phyloP scores from a whole-genome alignment of 2,113 vertebrate species.

The Dasyornis broadbenti region DNA sequence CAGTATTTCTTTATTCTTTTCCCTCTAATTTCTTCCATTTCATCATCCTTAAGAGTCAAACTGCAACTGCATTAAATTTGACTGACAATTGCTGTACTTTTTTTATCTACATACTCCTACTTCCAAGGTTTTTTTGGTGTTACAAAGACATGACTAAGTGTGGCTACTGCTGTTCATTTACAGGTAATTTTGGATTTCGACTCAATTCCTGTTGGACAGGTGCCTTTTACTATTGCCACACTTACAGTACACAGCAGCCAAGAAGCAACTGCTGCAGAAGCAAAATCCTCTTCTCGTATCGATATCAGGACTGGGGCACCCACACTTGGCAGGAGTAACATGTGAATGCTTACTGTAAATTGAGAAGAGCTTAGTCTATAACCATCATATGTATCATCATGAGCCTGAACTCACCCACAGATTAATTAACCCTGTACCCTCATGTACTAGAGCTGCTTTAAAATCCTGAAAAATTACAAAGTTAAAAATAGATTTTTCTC shows the following conservation, averaged over 20 bases:
- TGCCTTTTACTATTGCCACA: not conserved
- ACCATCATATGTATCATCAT: not conserved
- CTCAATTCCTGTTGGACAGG: not conserved
- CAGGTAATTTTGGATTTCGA: not conserved
- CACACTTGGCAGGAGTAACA: not conserved
- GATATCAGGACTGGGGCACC: not conserved
- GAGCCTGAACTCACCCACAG: not conserved
- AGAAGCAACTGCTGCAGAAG: slow-evolving; percentile 5
- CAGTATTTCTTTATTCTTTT: not conserved
- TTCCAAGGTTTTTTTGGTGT: not conserved
- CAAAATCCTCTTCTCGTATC: not conserved
- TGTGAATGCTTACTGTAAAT: not conserved
- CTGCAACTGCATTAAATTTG: not conserved
- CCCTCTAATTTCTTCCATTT: not conserved
- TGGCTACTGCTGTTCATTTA: not conserved
- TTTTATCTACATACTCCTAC: not conserved
- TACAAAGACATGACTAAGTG: not conserved
- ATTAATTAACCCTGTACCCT: not conserved
- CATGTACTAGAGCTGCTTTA: not conserved
- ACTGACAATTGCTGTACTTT: not conserved
- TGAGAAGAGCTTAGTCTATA: not conserved
- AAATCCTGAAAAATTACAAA: not conserved
- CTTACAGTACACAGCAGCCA: not conserved
- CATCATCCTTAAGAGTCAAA: not conserved
- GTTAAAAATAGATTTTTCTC: not conserved